Base-by-base conservation (phyloP, 2,888 invertebrate genomes). In the Dolichomitus sp. region DNA sequence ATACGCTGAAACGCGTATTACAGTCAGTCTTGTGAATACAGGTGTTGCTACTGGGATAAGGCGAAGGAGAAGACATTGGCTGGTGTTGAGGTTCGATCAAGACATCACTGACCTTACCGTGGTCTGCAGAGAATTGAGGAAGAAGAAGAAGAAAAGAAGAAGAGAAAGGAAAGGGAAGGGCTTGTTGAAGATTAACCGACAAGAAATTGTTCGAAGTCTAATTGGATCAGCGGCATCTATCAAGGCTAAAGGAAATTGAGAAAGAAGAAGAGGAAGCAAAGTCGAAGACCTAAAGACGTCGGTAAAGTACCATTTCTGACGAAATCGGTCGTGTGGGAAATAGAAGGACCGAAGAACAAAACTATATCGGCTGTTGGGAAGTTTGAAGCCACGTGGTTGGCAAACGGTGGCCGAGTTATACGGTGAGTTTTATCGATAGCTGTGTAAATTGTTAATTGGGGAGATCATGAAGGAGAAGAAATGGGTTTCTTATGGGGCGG, bases 1-100 rank as follows among this genome's bases (percentile, higher is more conserved):
- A 90, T 87, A 85, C 40, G 86, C 88, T 88, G 87, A 87, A 85
- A 81, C 84, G 81, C 81, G 81, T 40, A 50, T n/a, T 61, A 17
- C 61, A 37, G 37, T 37, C 33, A 61, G 40, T 59, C 33, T 30
- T 33, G 57, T 33, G 57, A 33, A 61, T 61, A 61, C 61, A 19
- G 37, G 61, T 61, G 61, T 33, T 59, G 37, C 9, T n/a, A 30
- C 4, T 37, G 7, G 59, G 57, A 30, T 54, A 23, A 11, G 11
- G 4, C 30, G 14, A 11, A 12, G 23, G 2, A 37, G 12, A 5
- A 17, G 30, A n/a, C 17, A 17, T 14, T 59, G 23, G 30, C 7
- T 30, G n/a, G 33, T n/a, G 66, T 27, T n/a, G 42, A 48, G 33
- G 30, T 66, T 48, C n/a, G n/a, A 45, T 27, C 11, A 2, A 30